phyloP scores from a whole-genome alignment of 2,113 vertebrate species.

The Pituophis catenifer region DNA sequence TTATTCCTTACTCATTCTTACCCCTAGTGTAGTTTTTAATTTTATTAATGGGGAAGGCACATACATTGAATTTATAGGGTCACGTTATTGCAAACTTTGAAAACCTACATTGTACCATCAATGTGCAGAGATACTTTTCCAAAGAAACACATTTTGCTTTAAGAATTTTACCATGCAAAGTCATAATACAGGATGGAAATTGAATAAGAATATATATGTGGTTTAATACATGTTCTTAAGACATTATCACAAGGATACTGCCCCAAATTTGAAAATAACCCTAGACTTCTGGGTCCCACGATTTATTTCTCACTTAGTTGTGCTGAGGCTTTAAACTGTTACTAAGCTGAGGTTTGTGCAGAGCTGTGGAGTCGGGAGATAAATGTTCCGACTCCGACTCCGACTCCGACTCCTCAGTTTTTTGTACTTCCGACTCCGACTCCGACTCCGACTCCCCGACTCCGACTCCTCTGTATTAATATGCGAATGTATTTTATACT shows the following conservation, averaged over 20 bases:
- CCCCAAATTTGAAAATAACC: background rate
- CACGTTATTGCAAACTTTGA: background rate
- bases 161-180: background rate
- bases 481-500: no score
- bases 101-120: background rate
- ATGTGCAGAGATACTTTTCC: background rate
- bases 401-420: no score
- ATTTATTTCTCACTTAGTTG: background rate
- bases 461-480: no score
- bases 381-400: no score
- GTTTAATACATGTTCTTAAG: background rate
- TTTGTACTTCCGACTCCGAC: no score
- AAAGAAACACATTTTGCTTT: background rate
- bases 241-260: background rate
- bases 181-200: background rate
- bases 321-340: background rate
- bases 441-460: no score
- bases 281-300: background rate
- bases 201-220: background rate
- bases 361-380: no score
- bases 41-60: background rate
- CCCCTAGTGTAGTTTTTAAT: background rate
- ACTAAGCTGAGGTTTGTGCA: background rate
- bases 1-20: background rate
- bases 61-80: background rate